Base-by-base conservation (phyloP, 2,888 invertebrate species). In the Heliconius ethilla region DNA sequence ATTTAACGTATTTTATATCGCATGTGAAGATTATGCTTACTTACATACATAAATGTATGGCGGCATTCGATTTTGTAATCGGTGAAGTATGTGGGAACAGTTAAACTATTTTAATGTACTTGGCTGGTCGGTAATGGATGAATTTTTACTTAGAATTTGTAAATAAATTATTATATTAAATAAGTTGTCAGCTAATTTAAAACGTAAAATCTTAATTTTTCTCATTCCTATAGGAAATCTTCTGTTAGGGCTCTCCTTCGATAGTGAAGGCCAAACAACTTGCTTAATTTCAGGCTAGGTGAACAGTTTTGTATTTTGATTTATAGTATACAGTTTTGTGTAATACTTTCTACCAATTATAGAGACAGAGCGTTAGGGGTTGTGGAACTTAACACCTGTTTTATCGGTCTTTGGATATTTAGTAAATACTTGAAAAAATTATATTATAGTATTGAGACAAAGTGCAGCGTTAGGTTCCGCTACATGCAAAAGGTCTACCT, bases 1-100 rank as follows among this genome's bases (percentile, higher is more conserved):
- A 55, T 77, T 66, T 77, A 73, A 77, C 66, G 77, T 59, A 62
- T 62, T 73, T 27, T 74, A 27, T 77, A 33, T 73, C 27, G 66
- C 15, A 37, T 65, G 65, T 33, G 27, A n/a, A 77, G 67, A 77
- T 77, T 77, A 73, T 55, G 72, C 29, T 66, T 59, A 77, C 67
- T 73, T 77, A 67, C 66, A 65, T 22, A 66, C 67, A 40, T 25
- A 25, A 67, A 67, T 15, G 67, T 74, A 40, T 63, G 27, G 37
- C 11, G 40, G 65, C 29, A n/a, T 70, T 77, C 65, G 63, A 74
- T 74, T 74, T 74, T 37, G 74, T 63, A 74, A 74, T 25, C 73
- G 73, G 40, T 74, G 33, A 72, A 55, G 55, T 59, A 63, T 74
- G 73, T 74, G 73, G 62, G 72, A 72, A 72, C 33, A 62, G 25